Base-by-base conservation (phyloP, 2,888 invertebrate genomes). In the Leptinotarsa juncta region DNA sequence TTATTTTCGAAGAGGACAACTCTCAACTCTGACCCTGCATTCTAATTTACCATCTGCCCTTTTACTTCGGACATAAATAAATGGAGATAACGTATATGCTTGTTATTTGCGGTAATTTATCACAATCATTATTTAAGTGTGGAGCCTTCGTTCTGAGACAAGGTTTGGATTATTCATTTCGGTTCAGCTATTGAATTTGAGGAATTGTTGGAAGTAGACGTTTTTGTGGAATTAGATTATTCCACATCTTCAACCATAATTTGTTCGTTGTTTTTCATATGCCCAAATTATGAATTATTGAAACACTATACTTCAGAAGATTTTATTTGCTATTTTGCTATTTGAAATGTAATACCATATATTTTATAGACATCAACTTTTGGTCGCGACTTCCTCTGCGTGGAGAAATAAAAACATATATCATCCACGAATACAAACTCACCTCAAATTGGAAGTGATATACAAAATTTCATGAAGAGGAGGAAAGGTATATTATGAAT, bases 1-100 rank as follows among this genome's bases (percentile, higher is more conserved):
- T 86, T 85, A 79, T 79, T 71, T 71, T 73, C 74, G 73, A 72
- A 71, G 73, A 81, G 82, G 81, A 83, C 85, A 76, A 74, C 77
- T 77, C 79, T 77, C 72, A 84, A 83, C 83, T 83, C 81, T 82
- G 84, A 85, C 84, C 85, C 83, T 80, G 82, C 83, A 83, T 84
- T 84, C 84, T 85, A 84, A 85, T 85, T 85, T 83, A 84, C 79
- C 81, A 81, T 80, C 78, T 82, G 81, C 82, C 81, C 79, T 81
- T 82, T 82, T 82, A 80, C 81, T 79, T 80, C 74, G 73, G 83
- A 82, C 83, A 79, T 81, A 79, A 83, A 84, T 82, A 82, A 81
- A 85, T 84, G 74, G 77, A 74, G 74, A 77, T 74, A 77, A 70
- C 77, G 74, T 65, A 74, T 69, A 42, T 74, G 65, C 72, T 51